Conservation (phyloP, 2,888 invertebrate species). For the Brachyptera putata region DNA sequence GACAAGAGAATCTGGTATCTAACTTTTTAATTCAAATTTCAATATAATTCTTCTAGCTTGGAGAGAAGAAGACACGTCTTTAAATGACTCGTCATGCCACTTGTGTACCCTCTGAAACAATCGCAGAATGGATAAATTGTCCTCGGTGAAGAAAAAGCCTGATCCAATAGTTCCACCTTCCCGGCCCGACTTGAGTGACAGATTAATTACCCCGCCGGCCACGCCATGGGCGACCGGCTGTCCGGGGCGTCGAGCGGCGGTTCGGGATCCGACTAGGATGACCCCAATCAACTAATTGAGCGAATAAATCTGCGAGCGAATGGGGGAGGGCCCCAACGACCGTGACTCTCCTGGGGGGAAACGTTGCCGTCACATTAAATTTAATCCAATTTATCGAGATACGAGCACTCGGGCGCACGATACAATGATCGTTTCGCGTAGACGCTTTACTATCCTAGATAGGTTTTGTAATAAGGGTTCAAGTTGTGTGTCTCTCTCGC, state of each 20-base stretch:
- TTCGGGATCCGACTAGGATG: too few species aligned
- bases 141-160: not conserved
- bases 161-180: not conserved
- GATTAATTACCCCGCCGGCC: not conserved
- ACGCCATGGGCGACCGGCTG: too few species aligned
- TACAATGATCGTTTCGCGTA: not conserved
- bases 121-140: too few species aligned
- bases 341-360: constrained; percentile 14
- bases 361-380: constrained; percentile 13
- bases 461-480: too few species aligned
- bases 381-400: constrained; percentile 26
- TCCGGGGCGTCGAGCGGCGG: too few species aligned
- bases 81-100: too few species aligned
- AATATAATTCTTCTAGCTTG: too few species aligned
- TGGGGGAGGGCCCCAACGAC: not conserved
- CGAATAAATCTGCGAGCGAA: constrained; percentile 25
- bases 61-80: too few species aligned
- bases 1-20: too few species aligned
- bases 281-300: constrained; percentile 31
- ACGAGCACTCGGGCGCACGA: not conserved
- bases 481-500: too few species aligned
- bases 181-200: not conserved
- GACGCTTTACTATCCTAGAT: not conserved
- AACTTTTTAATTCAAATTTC: too few species aligned
- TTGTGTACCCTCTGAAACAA: too few species aligned